These are phyloP conservation scores for Apostichopus leukothele DNA, from an alignment of 53 echinoderm and acorn worm genomes.

Conservation along the genomic window DNA sequence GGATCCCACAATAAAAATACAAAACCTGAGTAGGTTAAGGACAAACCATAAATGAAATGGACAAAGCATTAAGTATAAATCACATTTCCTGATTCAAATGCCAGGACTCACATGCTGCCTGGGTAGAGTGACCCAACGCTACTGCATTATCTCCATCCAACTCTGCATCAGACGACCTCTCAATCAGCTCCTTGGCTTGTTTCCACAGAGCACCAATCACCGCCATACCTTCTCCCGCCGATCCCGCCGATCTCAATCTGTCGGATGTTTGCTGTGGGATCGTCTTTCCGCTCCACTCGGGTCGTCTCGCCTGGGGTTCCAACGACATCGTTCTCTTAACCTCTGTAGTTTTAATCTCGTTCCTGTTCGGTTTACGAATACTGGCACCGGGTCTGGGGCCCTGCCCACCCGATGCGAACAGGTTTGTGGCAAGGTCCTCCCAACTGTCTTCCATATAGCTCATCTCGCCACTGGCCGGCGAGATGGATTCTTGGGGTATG, in stretches of 20 bases:
- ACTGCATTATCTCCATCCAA: neutral
- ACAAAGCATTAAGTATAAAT: no score
- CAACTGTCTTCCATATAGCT: slow-evolving; percentile 8
- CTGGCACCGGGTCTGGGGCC: neutral
- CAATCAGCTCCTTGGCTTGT: neutral
- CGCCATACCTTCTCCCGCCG: no score
- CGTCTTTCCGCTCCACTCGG: neutral
- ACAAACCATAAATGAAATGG: no score
- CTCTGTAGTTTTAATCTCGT: neutral
- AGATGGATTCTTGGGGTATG: no score
- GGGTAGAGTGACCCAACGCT: neutral
- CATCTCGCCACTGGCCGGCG: neutral
- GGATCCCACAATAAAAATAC: no score
- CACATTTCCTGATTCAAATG: no score
- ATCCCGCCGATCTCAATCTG: no score
- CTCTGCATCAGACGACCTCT: neutral
- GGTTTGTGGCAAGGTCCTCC: slow-evolving; percentile 7
- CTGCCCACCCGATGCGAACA: neutral
- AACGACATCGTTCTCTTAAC: slow-evolving; percentile 31
- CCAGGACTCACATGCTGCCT: slow-evolving; percentile 25
- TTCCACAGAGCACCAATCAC: neutral
- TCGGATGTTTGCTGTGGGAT: neutral
- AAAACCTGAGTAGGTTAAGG: no score
- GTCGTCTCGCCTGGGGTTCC: neutral
- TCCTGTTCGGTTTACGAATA: neutral